These are phyloP conservation scores for Bembecia ichneumoniformis DNA, from an alignment of 2,888 invertebrate species.

Conservation along the genomic window DNA sequence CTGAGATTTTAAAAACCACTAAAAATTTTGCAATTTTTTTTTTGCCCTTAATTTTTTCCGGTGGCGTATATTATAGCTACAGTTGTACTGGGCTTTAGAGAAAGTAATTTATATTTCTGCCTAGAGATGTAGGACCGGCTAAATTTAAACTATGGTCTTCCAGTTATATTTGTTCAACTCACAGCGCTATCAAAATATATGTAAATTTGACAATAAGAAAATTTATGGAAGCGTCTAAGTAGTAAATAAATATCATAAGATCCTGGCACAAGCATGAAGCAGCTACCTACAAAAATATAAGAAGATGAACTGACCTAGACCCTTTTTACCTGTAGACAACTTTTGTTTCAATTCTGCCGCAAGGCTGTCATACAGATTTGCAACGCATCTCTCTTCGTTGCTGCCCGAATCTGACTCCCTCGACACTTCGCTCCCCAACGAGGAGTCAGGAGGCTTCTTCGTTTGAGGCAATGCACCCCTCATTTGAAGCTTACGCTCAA, in stretches of 20 bases:
- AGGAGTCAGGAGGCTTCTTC: constrained; percentile 80
- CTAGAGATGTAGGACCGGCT: too few relatives aligned
- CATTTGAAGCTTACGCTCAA: constrained; percentile 75
- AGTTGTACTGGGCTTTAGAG: too few relatives aligned
- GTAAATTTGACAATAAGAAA: too few relatives aligned
- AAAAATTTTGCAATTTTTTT: too few relatives aligned
- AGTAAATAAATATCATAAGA: constrained; percentile 5
- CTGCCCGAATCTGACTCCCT: constrained; percentile 80
- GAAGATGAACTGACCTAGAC: constrained; percentile 51
- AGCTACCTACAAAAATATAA: constrained; percentile 21
- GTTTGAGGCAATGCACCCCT: constrained; percentile 71
- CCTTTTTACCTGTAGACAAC: constrained; percentile 72
- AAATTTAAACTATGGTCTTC: too few relatives aligned
- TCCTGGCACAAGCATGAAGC: constrained; percentile 1
- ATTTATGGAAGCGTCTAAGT: not conserved
- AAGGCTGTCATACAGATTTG: constrained; percentile 89
- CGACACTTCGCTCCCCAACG: constrained; percentile 81
- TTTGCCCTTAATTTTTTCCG: too few relatives aligned
- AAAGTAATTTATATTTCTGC: too few relatives aligned
- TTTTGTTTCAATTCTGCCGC: constrained; percentile 88
- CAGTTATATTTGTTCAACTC: too few relatives aligned
- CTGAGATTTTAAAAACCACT: too few relatives aligned
- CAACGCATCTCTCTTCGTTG: constrained; percentile 78
- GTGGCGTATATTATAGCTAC: too few relatives aligned
- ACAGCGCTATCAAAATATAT: too few relatives aligned